Conservation (phyloP, 1,140 invertebrate genomes). For the Orussus abietinus region DNA sequence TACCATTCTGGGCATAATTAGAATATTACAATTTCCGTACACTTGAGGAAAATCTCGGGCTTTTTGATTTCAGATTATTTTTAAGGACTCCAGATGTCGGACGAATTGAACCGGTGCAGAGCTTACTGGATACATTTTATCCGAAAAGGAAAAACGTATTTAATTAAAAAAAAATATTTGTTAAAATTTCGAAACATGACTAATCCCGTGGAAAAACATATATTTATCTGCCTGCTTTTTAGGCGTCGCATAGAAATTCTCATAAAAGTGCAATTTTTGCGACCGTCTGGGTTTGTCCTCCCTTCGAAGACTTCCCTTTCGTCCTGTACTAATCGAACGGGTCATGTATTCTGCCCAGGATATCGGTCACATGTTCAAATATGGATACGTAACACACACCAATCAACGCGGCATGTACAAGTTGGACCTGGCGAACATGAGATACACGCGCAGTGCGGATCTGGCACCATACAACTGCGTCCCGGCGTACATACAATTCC, state of each 20-base stretch:
- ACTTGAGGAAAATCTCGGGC: too few species aligned
- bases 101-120: too few species aligned
- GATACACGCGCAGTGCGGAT: constrained; percentile 72
- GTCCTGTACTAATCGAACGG: constrained; percentile 2
- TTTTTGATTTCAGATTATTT: too few species aligned
- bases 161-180: background rate
- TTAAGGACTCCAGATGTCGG: too few species aligned
- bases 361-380: constrained; percentile 61
- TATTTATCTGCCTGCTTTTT: too few species aligned
- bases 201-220: background rate
- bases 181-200: background rate
- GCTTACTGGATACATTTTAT: too few species aligned
- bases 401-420: constrained; percentile 74
- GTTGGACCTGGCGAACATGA: constrained; percentile 71
- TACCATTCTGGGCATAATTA: too few species aligned
- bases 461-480: constrained; percentile 74
- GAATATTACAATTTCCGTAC: too few species aligned
- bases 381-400: constrained; percentile 74
- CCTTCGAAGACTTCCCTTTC: constrained; percentile 1
- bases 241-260: too few species aligned
- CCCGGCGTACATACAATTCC: constrained; percentile 67
- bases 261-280: background rate
- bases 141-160: background rate
- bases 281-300: background rate
- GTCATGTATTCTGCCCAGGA: constrained; percentile 25